phyloP scores from a whole-genome alignment of 2,888 invertebrate species.

The Pogonocherus hispidulus region DNA sequence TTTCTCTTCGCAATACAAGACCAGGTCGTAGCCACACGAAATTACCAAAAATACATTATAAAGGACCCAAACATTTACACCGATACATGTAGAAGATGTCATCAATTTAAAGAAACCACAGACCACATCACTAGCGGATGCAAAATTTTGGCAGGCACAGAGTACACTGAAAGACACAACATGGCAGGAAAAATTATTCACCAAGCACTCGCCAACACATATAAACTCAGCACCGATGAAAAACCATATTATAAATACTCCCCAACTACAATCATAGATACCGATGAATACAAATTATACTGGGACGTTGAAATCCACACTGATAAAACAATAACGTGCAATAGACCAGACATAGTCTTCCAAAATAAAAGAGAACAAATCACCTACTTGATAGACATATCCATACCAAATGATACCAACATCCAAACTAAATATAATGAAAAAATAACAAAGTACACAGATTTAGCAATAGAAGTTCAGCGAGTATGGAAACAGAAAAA shows the following conservation, averaged over 20 bases:
- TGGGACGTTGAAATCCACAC: constrained; percentile 11
- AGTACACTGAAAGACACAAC: neutral
- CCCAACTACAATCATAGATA: neutral
- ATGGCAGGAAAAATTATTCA: neutral
- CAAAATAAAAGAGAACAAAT: neutral
- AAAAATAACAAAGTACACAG: too few species aligned
- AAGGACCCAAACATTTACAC: too few species aligned
- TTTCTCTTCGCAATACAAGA: too few species aligned
- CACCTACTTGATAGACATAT: neutral
- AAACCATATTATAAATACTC: constrained; percentile 16
- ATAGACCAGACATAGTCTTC: constrained; percentile 10
- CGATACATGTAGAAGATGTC: too few species aligned
- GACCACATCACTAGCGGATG: constrained; percentile 9
- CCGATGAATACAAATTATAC: constrained; percentile 5
- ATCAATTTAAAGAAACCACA: neutral
- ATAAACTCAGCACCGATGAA: neutral
- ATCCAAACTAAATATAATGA: too few species aligned
- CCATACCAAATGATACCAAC: too few species aligned
- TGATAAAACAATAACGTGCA: neutral
- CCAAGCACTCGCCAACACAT: neutral
- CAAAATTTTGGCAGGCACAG: constrained; percentile 2
- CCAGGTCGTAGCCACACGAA: too few species aligned
- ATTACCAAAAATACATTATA: too few species aligned
- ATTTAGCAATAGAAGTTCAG: too few species aligned
- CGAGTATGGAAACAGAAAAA: too few species aligned